phyloP scores from a whole-genome alignment of 2,888 invertebrate species.

The Argyra leucocephala region DNA sequence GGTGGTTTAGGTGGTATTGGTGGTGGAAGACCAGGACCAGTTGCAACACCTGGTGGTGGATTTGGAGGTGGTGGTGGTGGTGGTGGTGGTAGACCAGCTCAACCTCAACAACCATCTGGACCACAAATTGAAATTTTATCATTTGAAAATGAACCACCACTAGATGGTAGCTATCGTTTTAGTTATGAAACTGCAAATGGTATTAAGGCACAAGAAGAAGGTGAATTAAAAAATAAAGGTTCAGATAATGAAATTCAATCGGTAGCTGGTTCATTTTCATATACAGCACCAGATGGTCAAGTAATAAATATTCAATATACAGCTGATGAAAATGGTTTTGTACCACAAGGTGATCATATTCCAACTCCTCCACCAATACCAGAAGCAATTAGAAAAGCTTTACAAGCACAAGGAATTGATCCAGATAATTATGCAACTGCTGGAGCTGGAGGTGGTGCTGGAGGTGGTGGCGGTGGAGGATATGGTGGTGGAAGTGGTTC shows the following conservation, averaged over 20 bases:
- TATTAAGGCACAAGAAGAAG: conserved; percentile 53
- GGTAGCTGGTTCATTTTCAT: conserved; percentile 53
- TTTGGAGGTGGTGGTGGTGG: conserved; percentile 25
- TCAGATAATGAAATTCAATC: conserved; percentile 49
- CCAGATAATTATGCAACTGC: conserved; percentile 35
- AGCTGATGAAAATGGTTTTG: conserved; percentile 59
- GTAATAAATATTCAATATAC: conserved; percentile 52
- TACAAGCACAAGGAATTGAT: conserved; percentile 43
- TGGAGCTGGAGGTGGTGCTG: conserved; percentile 35
- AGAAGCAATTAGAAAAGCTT: conserved; percentile 52
- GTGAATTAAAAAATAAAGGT: conserved; percentile 52
- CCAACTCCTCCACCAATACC: conserved; percentile 58
- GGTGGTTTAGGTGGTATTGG: conserved; percentile 35
- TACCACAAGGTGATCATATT: conserved; percentile 49
- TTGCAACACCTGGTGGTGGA: conserved; percentile 30
- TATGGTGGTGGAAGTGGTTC: conserved; percentile 36
- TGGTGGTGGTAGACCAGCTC: conserved; percentile 30
- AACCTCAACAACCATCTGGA: conserved; percentile 33
- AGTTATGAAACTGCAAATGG: conserved; percentile 57
- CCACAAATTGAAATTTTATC: conserved; percentile 48
- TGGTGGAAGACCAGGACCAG: conserved; percentile 29
- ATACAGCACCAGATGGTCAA: conserved; percentile 57
- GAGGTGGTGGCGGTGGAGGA: conserved; percentile 27
- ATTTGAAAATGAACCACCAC: conserved; percentile 50
- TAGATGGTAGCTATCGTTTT: conserved; percentile 51